phyloP scores from a whole-genome alignment of 2,888 invertebrate genomes.

The Cantharis rustica region DNA sequence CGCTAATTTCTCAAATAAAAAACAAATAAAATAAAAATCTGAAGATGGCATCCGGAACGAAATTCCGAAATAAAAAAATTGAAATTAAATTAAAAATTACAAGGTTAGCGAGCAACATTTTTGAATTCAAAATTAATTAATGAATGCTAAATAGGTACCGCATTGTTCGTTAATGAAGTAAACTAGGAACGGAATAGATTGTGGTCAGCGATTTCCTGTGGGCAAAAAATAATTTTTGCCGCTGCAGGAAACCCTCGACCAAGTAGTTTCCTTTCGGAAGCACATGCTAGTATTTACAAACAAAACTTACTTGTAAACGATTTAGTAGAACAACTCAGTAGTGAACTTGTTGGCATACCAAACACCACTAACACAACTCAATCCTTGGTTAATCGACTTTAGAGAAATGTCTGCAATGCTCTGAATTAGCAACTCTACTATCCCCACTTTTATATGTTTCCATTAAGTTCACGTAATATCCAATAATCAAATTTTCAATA shows the following conservation, averaged over 20 bases:
- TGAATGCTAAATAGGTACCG: not conserved
- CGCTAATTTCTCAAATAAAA: not conserved
- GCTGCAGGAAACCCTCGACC: not conserved
- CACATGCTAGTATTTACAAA: constrained; percentile 20
- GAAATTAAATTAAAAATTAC: not conserved
- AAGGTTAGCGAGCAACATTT: not conserved
- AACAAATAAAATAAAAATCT: not conserved
- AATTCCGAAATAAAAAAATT: not conserved
- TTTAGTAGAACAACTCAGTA: constrained; percentile 12
- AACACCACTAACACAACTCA: constrained; percentile 17
- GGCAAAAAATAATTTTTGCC: not conserved
- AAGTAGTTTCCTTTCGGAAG: not conserved
- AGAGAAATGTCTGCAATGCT: constrained; percentile 12
- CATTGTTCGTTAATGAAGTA: not conserved
- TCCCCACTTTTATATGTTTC: constrained; percentile 4
- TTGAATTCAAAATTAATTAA: not conserved
- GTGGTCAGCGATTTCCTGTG: not conserved
- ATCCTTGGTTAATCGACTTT: constrained; percentile 22
- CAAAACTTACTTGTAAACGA: constrained; percentile 9
- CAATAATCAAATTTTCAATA: not conserved
- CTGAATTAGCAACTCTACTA: constrained; percentile 6
- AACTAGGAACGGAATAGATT: not conserved
- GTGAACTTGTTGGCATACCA: constrained; percentile 17
- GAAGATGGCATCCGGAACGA: not conserved
- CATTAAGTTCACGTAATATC: constrained; percentile 7